phyloP scores from a whole-genome alignment of 2,797 vertebrate species.

The Poecilia velifera region DNA sequence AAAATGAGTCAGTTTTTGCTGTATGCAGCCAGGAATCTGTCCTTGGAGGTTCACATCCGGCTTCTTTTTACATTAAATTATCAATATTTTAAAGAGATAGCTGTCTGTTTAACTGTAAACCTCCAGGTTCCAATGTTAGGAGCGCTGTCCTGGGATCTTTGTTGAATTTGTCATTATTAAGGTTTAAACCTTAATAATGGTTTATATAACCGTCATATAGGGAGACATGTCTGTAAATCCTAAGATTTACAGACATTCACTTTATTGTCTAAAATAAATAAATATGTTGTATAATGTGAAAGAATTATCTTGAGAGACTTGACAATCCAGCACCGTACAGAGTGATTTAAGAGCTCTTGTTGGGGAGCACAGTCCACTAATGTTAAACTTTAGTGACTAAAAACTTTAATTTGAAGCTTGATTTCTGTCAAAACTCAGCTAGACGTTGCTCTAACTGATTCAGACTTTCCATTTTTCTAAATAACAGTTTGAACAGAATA shows the following conservation, averaged over 20 bases:
- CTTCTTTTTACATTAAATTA: not conserved
- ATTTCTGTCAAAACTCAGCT: too few species aligned
- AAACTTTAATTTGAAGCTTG: too few species aligned
- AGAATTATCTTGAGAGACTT: not conserved
- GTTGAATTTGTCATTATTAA: too few species aligned
- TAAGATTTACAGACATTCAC: not conserved
- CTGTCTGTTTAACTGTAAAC: not conserved
- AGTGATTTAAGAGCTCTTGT: not conserved
- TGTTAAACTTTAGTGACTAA: not conserved
- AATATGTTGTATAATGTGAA: not conserved
- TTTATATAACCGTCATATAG: too few species aligned
- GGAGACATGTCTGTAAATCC: too few species aligned
- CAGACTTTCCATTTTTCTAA: too few species aligned
- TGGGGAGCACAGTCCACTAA: not conserved
- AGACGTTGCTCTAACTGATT: too few species aligned
- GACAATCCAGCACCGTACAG: not conserved
- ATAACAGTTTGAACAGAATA: not conserved
- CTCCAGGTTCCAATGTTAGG: not conserved
- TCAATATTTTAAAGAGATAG: not conserved
- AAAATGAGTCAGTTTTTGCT: not conserved
- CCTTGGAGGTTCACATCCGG: not conserved
- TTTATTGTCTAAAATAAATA: not conserved
- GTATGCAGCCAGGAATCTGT: not conserved
- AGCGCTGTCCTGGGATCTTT: not conserved
- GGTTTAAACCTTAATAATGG: too few species aligned